Evolutionary conservation across 1,140 invertebrate species (phyloP).

Genomic region (Camponotus vicinus): DNA sequence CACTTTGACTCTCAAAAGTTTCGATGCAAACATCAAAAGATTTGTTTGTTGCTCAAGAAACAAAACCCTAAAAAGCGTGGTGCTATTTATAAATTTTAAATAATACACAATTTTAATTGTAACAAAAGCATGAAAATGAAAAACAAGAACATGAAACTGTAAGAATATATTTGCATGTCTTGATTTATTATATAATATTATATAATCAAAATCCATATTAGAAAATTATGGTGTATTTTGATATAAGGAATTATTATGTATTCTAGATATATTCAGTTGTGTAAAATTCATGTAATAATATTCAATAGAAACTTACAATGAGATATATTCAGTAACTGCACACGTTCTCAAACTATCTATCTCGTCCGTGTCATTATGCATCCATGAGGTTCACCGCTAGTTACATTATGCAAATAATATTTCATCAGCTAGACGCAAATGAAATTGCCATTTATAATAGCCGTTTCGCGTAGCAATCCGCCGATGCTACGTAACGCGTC

Average conservation of each 20-base stretch:
- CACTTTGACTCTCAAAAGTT: conserved; percentile 2
- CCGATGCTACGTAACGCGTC: conserved; percentile 22
- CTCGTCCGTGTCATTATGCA: conserved; percentile 20
- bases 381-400: conserved; percentile 1
- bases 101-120: not conserved
- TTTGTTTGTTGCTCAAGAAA: not conserved
- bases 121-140: not conserved
- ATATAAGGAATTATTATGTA: not conserved
- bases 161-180: not conserved
- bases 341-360: conserved; percentile 7
- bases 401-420: conserved; percentile 52
- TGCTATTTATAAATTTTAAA: conserved; percentile 18
- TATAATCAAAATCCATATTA: not conserved
- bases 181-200: not conserved
- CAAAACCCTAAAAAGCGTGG: not conserved
- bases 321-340: not conserved
- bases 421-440: conserved; percentile 24
- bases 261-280: not conserved
- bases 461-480: conserved; percentile 9
- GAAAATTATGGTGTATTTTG: not conserved
- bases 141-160: not conserved
- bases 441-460: conserved; percentile 45
- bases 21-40: conserved; percentile 12
- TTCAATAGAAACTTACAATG: conserved; percentile 4
- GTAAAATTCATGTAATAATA: not conserved